Conservation (phyloP, 2,888 invertebrate species). For the Lithodes maja region DNA sequence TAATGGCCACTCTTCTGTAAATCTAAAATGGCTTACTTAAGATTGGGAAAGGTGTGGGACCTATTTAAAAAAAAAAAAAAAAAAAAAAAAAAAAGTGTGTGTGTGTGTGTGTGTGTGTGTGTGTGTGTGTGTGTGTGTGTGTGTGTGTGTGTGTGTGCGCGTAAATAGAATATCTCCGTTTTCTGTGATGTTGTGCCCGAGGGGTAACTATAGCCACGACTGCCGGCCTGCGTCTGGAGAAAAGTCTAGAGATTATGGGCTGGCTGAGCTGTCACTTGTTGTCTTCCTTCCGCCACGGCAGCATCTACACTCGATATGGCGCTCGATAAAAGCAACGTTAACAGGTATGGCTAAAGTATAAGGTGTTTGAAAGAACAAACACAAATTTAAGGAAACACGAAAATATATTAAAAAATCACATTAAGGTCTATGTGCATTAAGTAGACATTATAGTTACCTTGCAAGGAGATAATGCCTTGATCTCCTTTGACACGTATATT, state of each 20-base stretch:
- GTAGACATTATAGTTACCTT: too few species aligned
- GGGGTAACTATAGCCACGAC: neutral
- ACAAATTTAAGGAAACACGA: too few species aligned
- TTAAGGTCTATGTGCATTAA: too few species aligned
- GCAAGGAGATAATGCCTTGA: too few species aligned
- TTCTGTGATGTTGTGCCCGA: neutral
- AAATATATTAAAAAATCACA: too few species aligned
- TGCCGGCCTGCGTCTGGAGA: neutral
- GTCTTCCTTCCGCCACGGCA: neutral
- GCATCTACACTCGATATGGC: neutral
- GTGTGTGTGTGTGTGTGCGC: neutral
- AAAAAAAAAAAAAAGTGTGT: neutral
- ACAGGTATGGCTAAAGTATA: neutral
- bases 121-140: neutral
- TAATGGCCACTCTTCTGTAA: too few species aligned
- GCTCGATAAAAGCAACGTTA: constrained; percentile 19
- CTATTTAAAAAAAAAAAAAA: neutral
- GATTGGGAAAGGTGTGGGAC: neutral
- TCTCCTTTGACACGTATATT: too few species aligned
- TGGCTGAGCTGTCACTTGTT: neutral
- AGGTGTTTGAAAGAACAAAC: neutral
- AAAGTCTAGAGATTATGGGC: neutral
- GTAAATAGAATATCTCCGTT: neutral
- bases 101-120: too few species aligned
- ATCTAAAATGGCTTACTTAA: too few species aligned